Conservation (phyloP, 2,113 vertebrate genomes). For the Eurystomus gularis region DNA sequence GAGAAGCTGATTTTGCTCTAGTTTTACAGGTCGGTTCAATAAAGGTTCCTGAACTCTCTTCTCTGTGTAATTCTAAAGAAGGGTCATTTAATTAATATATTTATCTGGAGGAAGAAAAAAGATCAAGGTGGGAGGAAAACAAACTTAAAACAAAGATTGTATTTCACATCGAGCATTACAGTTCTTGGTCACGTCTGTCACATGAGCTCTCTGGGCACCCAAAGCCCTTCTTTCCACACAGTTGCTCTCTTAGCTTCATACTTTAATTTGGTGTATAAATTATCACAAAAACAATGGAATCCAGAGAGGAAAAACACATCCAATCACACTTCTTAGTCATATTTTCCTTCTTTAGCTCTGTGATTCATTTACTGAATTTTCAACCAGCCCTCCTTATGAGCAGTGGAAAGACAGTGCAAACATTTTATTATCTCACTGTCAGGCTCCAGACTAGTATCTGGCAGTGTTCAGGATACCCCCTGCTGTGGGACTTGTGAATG, state of each 20-base stretch:
- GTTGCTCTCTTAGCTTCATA: neutral
- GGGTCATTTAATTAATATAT: conserved; percentile 68
- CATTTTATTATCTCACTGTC: neutral
- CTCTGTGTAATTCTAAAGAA: conserved; percentile 44
- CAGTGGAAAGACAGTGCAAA: neutral
- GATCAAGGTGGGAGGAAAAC: neutral
- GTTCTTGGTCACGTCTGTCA: neutral
- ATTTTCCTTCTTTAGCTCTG: neutral
- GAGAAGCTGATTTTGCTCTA: conserved; percentile 64
- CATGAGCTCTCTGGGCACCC: neutral
- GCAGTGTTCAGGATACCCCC: neutral
- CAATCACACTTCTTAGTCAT: neutral
- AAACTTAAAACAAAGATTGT: conserved; percentile 37
- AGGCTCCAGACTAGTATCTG: neutral
- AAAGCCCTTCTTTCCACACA: neutral
- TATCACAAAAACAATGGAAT: neutral
- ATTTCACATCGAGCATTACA: neutral
- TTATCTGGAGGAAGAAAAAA: conserved; percentile 13
- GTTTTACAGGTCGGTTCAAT: conserved; percentile 60
- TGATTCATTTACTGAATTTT: conserved; percentile 28
- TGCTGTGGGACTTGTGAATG: neutral
- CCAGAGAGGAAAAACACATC: neutral
- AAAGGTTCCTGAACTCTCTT: conserved; percentile 56
- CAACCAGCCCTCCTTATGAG: neutral
- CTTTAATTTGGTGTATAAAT: conserved; percentile 41